Conservation (phyloP, 2,888 invertebrate genomes). For the Selenia dentaria region DNA sequence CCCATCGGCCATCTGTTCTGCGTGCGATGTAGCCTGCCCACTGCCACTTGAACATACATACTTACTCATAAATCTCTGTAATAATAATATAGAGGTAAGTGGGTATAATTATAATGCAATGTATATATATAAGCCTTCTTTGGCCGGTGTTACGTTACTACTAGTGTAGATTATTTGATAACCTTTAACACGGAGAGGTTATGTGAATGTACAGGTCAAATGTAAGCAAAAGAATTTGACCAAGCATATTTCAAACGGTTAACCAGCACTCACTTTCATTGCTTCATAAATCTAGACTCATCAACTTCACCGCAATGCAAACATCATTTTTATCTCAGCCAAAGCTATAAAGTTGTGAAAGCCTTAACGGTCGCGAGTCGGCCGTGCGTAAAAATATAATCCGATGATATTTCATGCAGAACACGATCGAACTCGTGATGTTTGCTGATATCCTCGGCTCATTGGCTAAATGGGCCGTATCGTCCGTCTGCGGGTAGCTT, state of each 20-base stretch:
- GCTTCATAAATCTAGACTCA: slow-evolving; percentile 1
- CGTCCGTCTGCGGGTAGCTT: slow-evolving; percentile 8
- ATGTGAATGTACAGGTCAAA: no score
- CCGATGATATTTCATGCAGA: slow-evolving; percentile 23
- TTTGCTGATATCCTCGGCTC: slow-evolving; percentile 15
- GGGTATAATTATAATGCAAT: no score
- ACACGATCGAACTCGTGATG: slow-evolving; percentile 15
- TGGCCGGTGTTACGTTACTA: no score
- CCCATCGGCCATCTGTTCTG: no score
- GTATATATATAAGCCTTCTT: no score
- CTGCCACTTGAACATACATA: no score
- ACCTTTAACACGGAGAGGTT: no score
- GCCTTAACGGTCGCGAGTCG: slow-evolving; percentile 15
- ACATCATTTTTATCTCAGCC: slow-evolving; percentile 12
- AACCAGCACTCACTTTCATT: not conserved
- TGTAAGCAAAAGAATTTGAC: not conserved
- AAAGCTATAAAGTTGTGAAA: slow-evolving; percentile 25
- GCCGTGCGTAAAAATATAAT: slow-evolving; percentile 29
- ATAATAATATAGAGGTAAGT: no score
- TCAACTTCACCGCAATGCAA: slow-evolving; percentile 3
- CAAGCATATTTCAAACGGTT: not conserved
- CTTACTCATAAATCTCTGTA: no score
- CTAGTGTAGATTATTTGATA: no score
- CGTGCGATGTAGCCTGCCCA: no score
- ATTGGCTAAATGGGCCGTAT: slow-evolving; percentile 12